A percentile compares a stretch with the other conserved stretches of the same genome.
Evolutionary conservation across 2,113 vertebrate genomes (phyloP).

Genomic region (Actenoides hombroni): DNA sequence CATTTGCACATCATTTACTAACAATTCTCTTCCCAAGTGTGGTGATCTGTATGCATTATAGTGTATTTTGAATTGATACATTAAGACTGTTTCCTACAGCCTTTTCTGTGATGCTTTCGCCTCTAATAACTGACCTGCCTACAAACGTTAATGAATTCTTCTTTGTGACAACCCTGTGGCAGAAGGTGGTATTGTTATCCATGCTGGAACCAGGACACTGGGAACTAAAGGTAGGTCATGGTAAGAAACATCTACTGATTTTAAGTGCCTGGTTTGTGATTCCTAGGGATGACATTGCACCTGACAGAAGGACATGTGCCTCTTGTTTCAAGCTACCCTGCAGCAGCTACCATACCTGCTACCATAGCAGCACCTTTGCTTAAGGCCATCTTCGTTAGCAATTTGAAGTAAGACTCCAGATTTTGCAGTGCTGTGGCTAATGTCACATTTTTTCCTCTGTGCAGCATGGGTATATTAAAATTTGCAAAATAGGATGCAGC

Average conservation of each 20-base stretch:
- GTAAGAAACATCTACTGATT: background rate
- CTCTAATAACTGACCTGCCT: background rate
- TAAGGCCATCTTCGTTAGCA: background rate
- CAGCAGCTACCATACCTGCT: too few relatives aligned
- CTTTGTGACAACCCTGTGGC: background rate
- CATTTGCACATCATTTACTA: background rate
- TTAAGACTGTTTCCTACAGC: background rate
- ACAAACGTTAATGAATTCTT: background rate
- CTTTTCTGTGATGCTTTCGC: background rate
- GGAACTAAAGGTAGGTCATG: background rate
- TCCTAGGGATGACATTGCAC: background rate
- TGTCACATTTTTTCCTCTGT: background rate
- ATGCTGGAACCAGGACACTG: rapidly evolving
- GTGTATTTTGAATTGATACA: background rate
- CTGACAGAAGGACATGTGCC: background rate
- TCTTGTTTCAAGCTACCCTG: background rate
- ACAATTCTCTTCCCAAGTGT: background rate
- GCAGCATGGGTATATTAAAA: background rate
- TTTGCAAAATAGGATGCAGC: background rate
- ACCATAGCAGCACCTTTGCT: background rate
- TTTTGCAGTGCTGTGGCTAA: background rate
- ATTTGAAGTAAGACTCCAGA: background rate
- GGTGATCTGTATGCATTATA: background rate
- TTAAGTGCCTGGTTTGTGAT: background rate
- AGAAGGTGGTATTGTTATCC: background rate